phyloP scores from a whole-genome alignment of 2,113 vertebrate species.

The Salvelinus fontinalis region DNA sequence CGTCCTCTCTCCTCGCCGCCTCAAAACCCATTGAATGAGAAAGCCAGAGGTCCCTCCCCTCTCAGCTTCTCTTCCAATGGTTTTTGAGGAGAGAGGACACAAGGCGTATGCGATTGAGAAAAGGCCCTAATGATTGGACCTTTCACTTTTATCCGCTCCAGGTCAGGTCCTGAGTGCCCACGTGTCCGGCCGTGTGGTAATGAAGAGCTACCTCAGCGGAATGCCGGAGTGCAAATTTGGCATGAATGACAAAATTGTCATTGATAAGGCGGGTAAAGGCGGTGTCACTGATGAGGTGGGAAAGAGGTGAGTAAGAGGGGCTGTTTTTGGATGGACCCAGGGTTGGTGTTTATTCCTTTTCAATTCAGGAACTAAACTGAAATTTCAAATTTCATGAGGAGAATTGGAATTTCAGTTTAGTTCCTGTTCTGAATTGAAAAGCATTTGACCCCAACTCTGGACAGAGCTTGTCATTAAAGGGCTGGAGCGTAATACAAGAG shows the following conservation, averaged over 20 bases:
- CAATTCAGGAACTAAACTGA: not conserved
- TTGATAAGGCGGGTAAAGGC: conserved; percentile 98
- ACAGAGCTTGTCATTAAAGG: too few species aligned
- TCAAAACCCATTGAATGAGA: too few species aligned
- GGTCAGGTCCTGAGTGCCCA: conserved; percentile 98
- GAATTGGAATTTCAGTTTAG: too few species aligned
- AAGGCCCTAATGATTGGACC: conserved; percentile 67
- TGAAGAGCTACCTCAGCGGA: conserved; percentile 99
- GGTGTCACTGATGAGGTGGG: conserved; percentile 91
- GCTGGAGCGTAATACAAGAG: not conserved
- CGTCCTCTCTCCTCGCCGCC: too few species aligned
- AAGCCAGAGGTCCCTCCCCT: too few species aligned
- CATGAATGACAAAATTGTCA: conserved; percentile 99
- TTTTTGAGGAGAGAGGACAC: too few species aligned
- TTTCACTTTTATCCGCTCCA: conserved; percentile 53
- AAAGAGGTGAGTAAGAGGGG: conserved; percentile 82
- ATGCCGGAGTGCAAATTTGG: conserved; percentile 99
- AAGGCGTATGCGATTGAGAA: too few species aligned
- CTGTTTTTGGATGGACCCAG: not conserved
- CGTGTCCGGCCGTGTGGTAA: conserved; percentile 96
- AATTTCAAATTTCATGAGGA: too few species aligned
- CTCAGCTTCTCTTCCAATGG: too few species aligned
- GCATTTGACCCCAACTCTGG: too few species aligned
- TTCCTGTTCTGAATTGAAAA: too few species aligned
- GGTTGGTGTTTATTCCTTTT: not conserved